Percentiles rank a stretch among this genome's conserved stretches.
Conservation (phyloP, 2,797 vertebrate genomes). For the Melanotaenia maccullochi region DNA sequence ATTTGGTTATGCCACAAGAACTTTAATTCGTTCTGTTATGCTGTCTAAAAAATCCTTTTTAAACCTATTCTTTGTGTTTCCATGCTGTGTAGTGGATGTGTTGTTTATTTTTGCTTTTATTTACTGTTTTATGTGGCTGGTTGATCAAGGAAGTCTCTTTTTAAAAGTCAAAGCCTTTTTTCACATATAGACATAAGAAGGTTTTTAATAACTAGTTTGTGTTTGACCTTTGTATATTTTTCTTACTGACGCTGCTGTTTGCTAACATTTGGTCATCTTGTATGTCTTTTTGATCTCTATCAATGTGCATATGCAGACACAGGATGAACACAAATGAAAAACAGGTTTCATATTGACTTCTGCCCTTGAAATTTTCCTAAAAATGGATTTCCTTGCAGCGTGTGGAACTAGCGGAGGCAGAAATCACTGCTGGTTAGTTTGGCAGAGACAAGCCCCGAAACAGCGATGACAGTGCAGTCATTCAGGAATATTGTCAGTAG, state of each 20-base stretch:
- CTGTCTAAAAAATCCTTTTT: background rate
- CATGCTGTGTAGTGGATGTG: background rate
- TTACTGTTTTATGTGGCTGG: background rate
- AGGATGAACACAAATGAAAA: too few relatives aligned
- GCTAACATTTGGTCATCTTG: background rate
- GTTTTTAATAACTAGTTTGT: background rate
- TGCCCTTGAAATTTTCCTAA: too few relatives aligned
- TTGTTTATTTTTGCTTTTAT: background rate
- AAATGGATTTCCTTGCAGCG: background rate
- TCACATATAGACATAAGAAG: background rate
- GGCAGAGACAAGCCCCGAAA: background rate
- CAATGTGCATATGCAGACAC: too few relatives aligned
- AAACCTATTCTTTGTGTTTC: background rate
- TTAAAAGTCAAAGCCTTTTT: background rate
- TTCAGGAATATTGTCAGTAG: background rate
- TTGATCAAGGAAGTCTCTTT: background rate
- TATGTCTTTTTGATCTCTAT: background rate
- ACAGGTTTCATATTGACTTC: too few relatives aligned
- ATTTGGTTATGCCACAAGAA: constrained; percentile 14
- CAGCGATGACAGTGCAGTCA: background rate
- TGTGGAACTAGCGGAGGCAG: background rate
- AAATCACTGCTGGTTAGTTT: background rate
- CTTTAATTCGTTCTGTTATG: constrained; percentile 19
- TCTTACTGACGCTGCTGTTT: background rate
- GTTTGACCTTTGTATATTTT: background rate